A percentile compares a stretch with the other conserved stretches of the same genome.
Conservation (phyloP, 2,797 vertebrate genomes). For the Meda fulgida region DNA sequence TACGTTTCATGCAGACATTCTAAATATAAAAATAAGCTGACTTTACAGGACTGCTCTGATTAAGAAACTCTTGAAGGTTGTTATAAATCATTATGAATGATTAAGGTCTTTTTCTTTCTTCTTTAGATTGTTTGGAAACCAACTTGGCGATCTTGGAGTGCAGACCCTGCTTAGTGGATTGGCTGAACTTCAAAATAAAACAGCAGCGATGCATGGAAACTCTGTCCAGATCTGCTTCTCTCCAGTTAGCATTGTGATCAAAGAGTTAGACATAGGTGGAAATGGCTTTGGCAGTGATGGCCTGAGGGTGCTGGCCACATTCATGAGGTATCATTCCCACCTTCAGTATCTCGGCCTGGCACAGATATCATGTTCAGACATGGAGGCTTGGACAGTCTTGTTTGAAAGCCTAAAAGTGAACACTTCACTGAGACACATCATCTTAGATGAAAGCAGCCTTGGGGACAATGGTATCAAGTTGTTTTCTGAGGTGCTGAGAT, state of each 20-base stretch:
- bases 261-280: conserved; percentile 82
- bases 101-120: conserved; percentile 42
- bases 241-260: conserved; percentile 65
- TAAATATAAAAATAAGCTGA: conserved; percentile 12
- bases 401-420: conserved; percentile 79
- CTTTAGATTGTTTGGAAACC: conserved; percentile 83
- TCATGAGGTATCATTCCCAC: conserved; percentile 75
- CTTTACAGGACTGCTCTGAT: conserved; percentile 1
- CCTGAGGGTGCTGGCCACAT: conserved; percentile 75
- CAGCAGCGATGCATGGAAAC: conserved; percentile 46
- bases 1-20: conserved; percentile 67
- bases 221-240: conserved; percentile 58
- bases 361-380: conserved; percentile 69
- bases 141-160: conserved; percentile 78
- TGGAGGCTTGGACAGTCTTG: conserved; percentile 77
- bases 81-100: conserved; percentile 31
- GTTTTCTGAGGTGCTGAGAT: conserved; percentile 74
- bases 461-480: conserved; percentile 78
- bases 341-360: conserved; percentile 81
- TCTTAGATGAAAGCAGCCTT: conserved; percentile 80
- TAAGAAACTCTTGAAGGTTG: conserved; percentile 8
- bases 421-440: conserved; percentile 72
- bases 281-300: conserved; percentile 77
- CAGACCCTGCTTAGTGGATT: conserved; percentile 75
- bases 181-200: conserved; percentile 75